Evolutionary conservation across 1,140 invertebrate genomes (phyloP).

Genomic region (Lordiphosa stackelbergi): DNA sequence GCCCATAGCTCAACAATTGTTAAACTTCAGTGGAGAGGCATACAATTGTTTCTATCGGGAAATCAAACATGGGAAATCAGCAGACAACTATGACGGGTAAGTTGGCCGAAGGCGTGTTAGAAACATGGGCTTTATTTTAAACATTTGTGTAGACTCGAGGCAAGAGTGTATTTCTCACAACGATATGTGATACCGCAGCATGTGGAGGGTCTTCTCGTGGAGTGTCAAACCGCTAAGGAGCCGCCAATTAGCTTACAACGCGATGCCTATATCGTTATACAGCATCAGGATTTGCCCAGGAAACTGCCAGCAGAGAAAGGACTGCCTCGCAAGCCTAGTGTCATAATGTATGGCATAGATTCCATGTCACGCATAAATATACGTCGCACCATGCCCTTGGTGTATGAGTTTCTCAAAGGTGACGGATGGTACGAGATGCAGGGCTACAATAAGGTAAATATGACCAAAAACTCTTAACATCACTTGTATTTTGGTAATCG

Average conservation of each 20-base stretch:
- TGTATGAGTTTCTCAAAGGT: constrained; percentile 31
- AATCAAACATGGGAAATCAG: background rate
- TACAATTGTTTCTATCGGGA: constrained; percentile 39
- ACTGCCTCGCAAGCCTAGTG: constrained; percentile 34
- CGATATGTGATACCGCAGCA: constrained; percentile 19
- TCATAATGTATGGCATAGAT: constrained; percentile 51
- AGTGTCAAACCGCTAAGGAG: constrained; percentile 29
- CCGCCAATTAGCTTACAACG: constrained; percentile 30
- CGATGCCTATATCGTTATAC: constrained; percentile 41
- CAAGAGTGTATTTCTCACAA: constrained; percentile 18
- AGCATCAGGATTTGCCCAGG: constrained; percentile 28
- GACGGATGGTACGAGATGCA: constrained; percentile 52
- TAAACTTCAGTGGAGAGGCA: constrained; percentile 13
- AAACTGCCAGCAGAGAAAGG: background rate
- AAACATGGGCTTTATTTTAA: constrained; percentile 19
- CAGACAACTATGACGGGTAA: constrained; percentile 32
- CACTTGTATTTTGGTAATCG: too few relatives aligned
- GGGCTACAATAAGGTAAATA: constrained; percentile 54
- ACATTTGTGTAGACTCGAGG: constrained; percentile 9
- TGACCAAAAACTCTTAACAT: too few relatives aligned
- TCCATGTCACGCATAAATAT: constrained; percentile 70
- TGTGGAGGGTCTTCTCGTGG: constrained; percentile 29
- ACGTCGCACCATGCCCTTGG: constrained; percentile 52
- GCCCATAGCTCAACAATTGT: constrained; percentile 50
- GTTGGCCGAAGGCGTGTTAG: background rate